These are phyloP conservation scores for Hapalemur alaotrensis DNA, from an alignment of 2,797 vertebrate species.

Conservation along the genomic window DNA sequence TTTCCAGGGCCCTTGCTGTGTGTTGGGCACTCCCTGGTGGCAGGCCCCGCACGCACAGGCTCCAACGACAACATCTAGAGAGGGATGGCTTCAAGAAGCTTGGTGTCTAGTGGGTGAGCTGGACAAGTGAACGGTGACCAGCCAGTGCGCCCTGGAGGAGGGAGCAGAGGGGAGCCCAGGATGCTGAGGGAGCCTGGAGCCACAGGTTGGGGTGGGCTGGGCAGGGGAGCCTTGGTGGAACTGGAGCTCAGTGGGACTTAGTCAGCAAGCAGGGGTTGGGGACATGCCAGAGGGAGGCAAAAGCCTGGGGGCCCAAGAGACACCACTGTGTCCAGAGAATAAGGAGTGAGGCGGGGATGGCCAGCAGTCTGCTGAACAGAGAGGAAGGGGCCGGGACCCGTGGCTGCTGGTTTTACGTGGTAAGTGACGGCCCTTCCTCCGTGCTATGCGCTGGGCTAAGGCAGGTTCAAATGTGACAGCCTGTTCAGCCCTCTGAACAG, in stretches of 20 bases:
- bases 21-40: neutral
- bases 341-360: neutral
- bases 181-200: neutral
- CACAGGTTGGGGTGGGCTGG: neutral
- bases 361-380: neutral
- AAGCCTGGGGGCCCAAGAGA: neutral
- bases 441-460: too few species aligned
- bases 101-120: accelerated
- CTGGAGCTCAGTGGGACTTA: neutral
- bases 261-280: neutral
- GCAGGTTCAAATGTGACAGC: neutral
- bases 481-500: too few species aligned
- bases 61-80: neutral
- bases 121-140: accelerated
- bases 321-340: neutral
- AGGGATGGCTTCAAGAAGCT: neutral
- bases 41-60: neutral
- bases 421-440: neutral
- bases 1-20: neutral
- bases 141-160: accelerated
- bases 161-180: neutral
- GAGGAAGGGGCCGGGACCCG: neutral
- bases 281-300: neutral
- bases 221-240: neutral
- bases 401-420: accelerated